Evolutionary conservation across 2,113 vertebrate genomes (phyloP).

Genomic region (Erythrocercus mccallii): DNA sequence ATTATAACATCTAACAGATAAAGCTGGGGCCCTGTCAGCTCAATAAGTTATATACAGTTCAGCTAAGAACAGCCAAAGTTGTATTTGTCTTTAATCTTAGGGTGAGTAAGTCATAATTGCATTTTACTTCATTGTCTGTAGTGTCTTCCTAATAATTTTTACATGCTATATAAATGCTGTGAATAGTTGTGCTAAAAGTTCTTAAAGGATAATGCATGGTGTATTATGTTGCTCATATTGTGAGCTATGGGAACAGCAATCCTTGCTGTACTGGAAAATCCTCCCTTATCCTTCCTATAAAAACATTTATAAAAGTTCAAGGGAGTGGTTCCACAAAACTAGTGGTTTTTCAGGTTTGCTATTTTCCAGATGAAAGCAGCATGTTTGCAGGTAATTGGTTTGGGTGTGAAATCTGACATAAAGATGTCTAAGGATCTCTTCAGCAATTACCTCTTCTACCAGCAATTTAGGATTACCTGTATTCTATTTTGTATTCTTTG

Average conservation of each 20-base stretch:
- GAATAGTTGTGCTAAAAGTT: neutral
- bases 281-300: neutral
- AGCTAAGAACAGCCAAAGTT: neutral
- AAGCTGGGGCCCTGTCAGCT: neutral
- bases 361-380: slow-evolving; percentile 27
- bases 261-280: neutral
- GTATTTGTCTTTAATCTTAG: neutral
- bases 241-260: neutral
- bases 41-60: neutral
- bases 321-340: neutral
- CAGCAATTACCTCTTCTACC: neutral
- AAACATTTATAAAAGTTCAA: neutral
- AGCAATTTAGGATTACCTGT: neutral
- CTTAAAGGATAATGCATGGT: neutral
- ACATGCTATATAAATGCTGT: neutral
- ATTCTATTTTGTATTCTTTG: neutral
- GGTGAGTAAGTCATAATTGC: neutral
- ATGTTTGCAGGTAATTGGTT: slow-evolving; percentile 21
- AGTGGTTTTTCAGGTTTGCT: neutral
- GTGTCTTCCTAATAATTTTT: neutral
- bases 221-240: neutral
- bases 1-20: neutral
- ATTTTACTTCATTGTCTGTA: neutral
- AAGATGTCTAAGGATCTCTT: neutral
- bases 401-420: neutral